phyloP scores from a whole-genome alignment of 2,888 invertebrate genomes.

The Lasioglossum zephyrum region DNA sequence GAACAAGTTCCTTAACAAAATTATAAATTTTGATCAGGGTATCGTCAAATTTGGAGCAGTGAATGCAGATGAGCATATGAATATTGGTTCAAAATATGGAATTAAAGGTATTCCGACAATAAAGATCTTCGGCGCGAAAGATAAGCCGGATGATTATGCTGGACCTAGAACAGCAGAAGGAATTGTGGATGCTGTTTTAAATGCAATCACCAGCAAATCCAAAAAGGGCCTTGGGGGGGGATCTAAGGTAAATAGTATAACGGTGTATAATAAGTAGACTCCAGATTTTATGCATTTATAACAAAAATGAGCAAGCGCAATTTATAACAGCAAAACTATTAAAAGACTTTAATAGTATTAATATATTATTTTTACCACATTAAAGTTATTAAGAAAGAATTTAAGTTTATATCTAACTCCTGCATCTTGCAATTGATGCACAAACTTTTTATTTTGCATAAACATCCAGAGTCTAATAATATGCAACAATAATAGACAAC shows the following conservation, averaged over 20 bases:
- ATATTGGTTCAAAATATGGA: slow-evolving; percentile 91
- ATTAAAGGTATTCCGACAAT: slow-evolving; percentile 98
- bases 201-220: slow-evolving; percentile 89
- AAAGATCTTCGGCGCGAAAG: slow-evolving; percentile 94
- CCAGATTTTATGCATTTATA: too few species aligned
- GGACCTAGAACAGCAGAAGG: slow-evolving; percentile 94
- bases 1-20: not conserved
- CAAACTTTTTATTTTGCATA: too few species aligned
- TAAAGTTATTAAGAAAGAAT: too few species aligned
- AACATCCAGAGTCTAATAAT: not conserved
- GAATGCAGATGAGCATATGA: slow-evolving; percentile 95
- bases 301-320: too few species aligned
- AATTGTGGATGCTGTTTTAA: slow-evolving; percentile 94
- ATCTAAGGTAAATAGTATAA: slow-evolving; percentile 65
- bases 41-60: slow-evolving; percentile 97
- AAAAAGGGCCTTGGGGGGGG: slow-evolving; percentile 82
- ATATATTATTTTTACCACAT: too few species aligned
- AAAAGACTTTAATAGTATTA: too few species aligned
- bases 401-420: too few species aligned
- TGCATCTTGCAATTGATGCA: too few species aligned
- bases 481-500: not conserved
- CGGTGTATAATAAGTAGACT: not conserved
- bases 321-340: too few species aligned
- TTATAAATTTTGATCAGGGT: slow-evolving; percentile 86
- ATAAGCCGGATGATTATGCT: slow-evolving; percentile 92